These are phyloP conservation scores for Ambastaia sidthimunki DNA, from an alignment of 2,797 vertebrate genomes.

Conservation along the genomic window DNA sequence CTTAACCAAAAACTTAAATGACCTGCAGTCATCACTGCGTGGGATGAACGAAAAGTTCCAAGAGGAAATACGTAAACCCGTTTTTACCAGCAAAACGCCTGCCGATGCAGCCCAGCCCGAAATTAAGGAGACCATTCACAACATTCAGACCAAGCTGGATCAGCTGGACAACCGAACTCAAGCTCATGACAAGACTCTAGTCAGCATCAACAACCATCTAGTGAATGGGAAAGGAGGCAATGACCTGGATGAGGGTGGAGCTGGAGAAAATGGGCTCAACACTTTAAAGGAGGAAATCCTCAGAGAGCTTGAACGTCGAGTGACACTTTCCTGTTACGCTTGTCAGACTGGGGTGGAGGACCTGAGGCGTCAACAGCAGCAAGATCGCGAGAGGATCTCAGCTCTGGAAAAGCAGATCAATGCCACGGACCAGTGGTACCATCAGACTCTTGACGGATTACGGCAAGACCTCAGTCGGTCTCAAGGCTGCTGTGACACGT, in stretches of 20 bases:
- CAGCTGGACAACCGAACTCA: slow-evolving; percentile 87
- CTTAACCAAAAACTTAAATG: slow-evolving; percentile 84
- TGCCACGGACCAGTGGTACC: slow-evolving; percentile 77
- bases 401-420: slow-evolving; percentile 86
- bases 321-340: slow-evolving; percentile 84
- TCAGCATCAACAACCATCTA: slow-evolving; percentile 82
- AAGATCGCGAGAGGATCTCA: slow-evolving; percentile 82
- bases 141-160: slow-evolving; percentile 89
- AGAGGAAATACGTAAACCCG: slow-evolving; percentile 71
- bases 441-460: slow-evolving; percentile 73
- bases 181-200: slow-evolving; percentile 82
- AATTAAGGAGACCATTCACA: slow-evolving; percentile 87
- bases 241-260: slow-evolving; percentile 58
- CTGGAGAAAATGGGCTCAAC: slow-evolving; percentile 60
- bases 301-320: slow-evolving; percentile 82
- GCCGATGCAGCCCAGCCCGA: slow-evolving; percentile 86
- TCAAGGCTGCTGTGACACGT: slow-evolving; percentile 73
- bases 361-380: slow-evolving; percentile 81
- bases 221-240: slow-evolving; percentile 70
- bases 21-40: slow-evolving; percentile 79
- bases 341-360: slow-evolving; percentile 85
- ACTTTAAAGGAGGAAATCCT: slow-evolving; percentile 74
- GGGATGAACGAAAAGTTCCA: slow-evolving; percentile 76
- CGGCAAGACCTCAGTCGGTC: slow-evolving; percentile 68
- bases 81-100: slow-evolving; percentile 73